Evolutionary conservation across 1,140 invertebrate species (phyloP), one percentile per base, ranked within the genome.

Genomic region (Plectrocnemia conspersa): DNA sequence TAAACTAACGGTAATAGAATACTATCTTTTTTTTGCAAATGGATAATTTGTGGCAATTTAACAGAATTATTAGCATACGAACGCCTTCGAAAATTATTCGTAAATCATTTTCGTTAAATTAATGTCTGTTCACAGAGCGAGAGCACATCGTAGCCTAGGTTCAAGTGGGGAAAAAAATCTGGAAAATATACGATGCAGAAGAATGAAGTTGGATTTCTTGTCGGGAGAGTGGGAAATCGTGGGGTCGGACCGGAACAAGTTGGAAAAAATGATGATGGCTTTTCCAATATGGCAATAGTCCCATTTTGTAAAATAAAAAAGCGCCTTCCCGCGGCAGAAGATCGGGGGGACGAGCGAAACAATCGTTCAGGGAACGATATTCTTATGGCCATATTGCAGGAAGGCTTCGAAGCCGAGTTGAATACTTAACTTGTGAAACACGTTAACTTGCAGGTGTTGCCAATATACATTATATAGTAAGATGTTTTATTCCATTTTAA

Each of bases 261-360:
- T 48, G 33, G 55, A 54, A 61, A 61, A 61, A 57, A 61, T 61
- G 59, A 61, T 61, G 55, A 61, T 61, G 59, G 55, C 40, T 61
- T 61, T 61, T 61, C 59, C 59, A 61, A 61, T 61, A 61, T 61
- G 55, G 55, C 59, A 58, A 61, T 61, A 58, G 59, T 61, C 54
- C 59, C 59, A 61, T 61, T 61, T 61, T 61, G 55, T 44, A 57
- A 61, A 61, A 61, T 57, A 54, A 57, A 55, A 61, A 61, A 61
- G 35, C 54, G 45, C 13, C 42, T 29, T 27, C 25, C 35, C 24
- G 48, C 16, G 41, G 33, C 33, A 29, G 21, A 25, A 15, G 22
- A 25, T 23, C 15, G 42, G 24, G 35, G 22, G 29, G 44, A n/a
- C 9, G 47, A 48, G 38, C 44, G 54, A 45, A 61, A 61, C 59